phyloP scores from a whole-genome alignment of 2,888 invertebrate genomes.

The Spisula solida region DNA sequence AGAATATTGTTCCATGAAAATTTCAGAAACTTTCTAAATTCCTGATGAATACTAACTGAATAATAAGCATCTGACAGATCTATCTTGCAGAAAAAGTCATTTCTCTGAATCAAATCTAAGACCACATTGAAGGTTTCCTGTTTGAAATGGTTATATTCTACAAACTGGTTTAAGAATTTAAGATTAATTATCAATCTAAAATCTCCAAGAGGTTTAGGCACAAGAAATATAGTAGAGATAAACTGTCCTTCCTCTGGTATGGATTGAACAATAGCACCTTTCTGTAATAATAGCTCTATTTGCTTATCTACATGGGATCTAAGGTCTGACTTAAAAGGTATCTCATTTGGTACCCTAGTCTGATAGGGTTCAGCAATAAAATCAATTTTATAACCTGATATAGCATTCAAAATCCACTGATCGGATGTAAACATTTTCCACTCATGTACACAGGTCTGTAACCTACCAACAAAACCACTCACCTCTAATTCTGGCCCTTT shows the following conservation, averaged over 20 bases:
- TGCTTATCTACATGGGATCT: conserved; percentile 45
- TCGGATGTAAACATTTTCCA: too few species aligned
- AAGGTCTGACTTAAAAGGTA: conserved; percentile 41
- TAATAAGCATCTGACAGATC: conserved; percentile 47
- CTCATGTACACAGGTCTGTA: too few species aligned
- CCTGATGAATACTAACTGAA: conserved; percentile 36
- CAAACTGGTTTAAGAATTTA: conserved; percentile 54
- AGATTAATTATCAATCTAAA: conserved; percentile 52
- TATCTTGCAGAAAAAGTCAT: conserved; percentile 48
- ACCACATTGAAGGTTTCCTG: conserved; percentile 60
- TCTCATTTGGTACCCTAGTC: conserved; percentile 46
- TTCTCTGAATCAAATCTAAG: conserved; percentile 50
- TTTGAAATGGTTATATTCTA: conserved; percentile 63
- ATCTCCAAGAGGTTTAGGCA: conserved; percentile 46
- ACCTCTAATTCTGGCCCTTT: too few species aligned
- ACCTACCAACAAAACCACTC: too few species aligned
- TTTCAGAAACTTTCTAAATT: conserved; percentile 40
- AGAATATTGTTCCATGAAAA: conserved; percentile 43
- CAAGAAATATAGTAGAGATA: conserved; percentile 51
- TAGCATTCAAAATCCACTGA: conserved; percentile 43
- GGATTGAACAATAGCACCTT: conserved; percentile 44
- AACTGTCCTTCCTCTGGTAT: conserved; percentile 21
- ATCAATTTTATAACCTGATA: conserved; percentile 49
- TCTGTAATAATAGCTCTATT: conserved; percentile 15
- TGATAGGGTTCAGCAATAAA: conserved; percentile 39